phyloP scores from a whole-genome alignment of 2,888 invertebrate species.

The Hermaeophaga mercurialis region DNA sequence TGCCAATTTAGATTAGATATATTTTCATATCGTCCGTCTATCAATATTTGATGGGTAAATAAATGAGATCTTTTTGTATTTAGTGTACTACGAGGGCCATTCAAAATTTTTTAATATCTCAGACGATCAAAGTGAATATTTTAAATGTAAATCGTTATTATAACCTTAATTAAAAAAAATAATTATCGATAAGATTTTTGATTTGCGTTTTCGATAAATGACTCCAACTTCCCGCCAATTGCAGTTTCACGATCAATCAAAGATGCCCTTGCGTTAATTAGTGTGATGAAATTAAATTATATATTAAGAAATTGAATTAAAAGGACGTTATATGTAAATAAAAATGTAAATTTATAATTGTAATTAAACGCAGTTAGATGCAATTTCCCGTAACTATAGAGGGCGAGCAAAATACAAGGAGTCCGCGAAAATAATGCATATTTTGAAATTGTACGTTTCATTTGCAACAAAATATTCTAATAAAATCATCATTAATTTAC shows the following conservation, averaged over 20 bases:
- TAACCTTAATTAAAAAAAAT: too few species aligned
- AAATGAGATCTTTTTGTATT: too few species aligned
- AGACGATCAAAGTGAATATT: too few species aligned
- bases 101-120: too few species aligned
- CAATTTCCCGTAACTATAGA: not conserved
- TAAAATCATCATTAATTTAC: too few species aligned
- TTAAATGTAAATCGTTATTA: too few species aligned
- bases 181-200: too few species aligned
- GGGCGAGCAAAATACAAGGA: not conserved
- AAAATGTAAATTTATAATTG: conserved; percentile 4
- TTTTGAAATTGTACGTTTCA: too few species aligned
- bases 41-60: not conserved
- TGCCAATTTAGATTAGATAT: not conserved
- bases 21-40: not conserved
- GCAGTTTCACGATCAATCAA: conserved; percentile 3
- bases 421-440: too few species aligned
- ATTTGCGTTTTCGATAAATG: conserved; percentile 1
- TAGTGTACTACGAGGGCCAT: too few species aligned
- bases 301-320: conserved; percentile 12
- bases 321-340: conserved; percentile 13
- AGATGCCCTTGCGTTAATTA: conserved; percentile 14
- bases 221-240: not conserved
- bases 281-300: conserved; percentile 2
- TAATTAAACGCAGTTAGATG: not conserved
- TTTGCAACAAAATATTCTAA: too few species aligned